These are phyloP conservation scores for Epinephelus cyanopodus DNA, from an alignment of 2,113 vertebrate genomes.

Conservation along the genomic window DNA sequence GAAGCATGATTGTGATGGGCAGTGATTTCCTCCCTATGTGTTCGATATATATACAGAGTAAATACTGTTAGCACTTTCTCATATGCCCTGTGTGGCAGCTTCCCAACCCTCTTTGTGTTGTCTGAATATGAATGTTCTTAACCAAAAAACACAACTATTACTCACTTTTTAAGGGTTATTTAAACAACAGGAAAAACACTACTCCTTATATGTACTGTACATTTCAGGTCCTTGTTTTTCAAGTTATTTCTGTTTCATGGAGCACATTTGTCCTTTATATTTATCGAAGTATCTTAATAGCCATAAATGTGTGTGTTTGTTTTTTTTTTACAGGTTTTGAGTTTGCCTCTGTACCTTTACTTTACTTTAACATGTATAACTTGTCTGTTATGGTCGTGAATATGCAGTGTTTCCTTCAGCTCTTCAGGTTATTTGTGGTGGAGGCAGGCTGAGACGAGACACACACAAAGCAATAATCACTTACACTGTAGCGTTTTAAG, in stretches of 20 bases:
- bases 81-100: constrained; percentile 30
- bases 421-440: constrained; percentile 39
- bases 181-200: constrained; percentile 13
- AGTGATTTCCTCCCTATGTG: constrained; percentile 31
- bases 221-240: constrained; percentile 33
- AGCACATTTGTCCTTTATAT: constrained; percentile 8
- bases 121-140: constrained; percentile 53
- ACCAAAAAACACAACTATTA: constrained; percentile 54
- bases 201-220: neutral
- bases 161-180: constrained; percentile 41
- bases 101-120: constrained; percentile 41
- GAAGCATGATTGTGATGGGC: constrained; percentile 66
- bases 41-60: constrained; percentile 37
- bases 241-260: constrained; percentile 37
- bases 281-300: neutral
- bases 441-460: neutral
- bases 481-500: constrained; percentile 22
- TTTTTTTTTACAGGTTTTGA: constrained; percentile 16
- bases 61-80: constrained; percentile 72
- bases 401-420: constrained; percentile 16
- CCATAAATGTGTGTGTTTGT: neutral
- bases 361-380: constrained; percentile 13
- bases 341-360: constrained; percentile 31
- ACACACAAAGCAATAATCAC: constrained; percentile 45
- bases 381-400: neutral